phyloP scores from a whole-genome alignment of 2,797 vertebrate species.

The Odontamblyopus rebecca region DNA sequence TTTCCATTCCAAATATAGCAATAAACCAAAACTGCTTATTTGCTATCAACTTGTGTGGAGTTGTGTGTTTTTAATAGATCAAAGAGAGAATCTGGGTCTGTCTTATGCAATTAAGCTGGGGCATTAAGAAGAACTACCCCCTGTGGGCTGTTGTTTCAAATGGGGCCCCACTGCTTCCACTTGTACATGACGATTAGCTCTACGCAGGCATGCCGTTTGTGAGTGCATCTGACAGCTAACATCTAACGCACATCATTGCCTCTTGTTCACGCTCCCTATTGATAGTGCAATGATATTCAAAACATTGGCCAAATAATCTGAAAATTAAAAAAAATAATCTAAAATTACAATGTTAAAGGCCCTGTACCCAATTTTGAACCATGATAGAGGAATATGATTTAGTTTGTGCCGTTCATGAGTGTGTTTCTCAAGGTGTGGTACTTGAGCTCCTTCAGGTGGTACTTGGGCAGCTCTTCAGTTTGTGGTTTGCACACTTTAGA shows the following conservation, averaged over 20 bases:
- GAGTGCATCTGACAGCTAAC: conserved; percentile 63
- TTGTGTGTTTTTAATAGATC: conserved; percentile 78
- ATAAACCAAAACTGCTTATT: conserved; percentile 48
- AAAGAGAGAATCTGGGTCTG: conserved; percentile 79
- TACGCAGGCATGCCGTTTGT: conserved; percentile 73
- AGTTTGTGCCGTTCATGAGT: not conserved
- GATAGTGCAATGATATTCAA: conserved; percentile 22
- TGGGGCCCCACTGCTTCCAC: conserved; percentile 72
- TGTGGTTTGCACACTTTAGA: no score
- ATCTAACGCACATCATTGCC: conserved; percentile 48
- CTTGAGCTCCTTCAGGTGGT: no score
- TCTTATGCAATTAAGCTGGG: conserved; percentile 81
- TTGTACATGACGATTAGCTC: conserved; percentile 75
- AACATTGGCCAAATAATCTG: not conserved
- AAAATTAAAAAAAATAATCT: not conserved
- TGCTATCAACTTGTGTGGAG: conserved; percentile 70
- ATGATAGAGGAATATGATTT: not conserved
- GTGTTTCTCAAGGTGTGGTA: no score
- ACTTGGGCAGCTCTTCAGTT: no score
- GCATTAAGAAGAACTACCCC: conserved; percentile 81
- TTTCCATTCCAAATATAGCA: conserved; percentile 72
- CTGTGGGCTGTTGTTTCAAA: conserved; percentile 78
- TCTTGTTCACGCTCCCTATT: conserved; percentile 59
- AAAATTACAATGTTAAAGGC: not conserved
- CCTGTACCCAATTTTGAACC: not conserved